Evolutionary conservation across 2,888 invertebrate genomes (phyloP).

Genomic region (Drosophila imparisetae): DNA sequence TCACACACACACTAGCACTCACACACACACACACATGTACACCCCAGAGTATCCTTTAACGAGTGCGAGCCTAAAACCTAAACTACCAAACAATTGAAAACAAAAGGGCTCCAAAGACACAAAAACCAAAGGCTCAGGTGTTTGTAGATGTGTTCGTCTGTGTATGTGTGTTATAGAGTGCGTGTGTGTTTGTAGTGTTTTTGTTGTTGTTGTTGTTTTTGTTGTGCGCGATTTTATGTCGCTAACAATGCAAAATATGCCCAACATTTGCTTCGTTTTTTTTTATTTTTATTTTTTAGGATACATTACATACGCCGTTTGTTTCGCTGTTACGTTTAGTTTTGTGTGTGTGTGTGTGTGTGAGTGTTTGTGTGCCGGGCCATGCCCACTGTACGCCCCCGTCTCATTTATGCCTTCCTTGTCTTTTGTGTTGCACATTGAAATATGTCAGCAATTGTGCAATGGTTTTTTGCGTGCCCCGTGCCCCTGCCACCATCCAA

Average conservation of each 20-base stretch:
- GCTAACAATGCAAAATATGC: constrained; percentile 75
- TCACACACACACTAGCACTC: constrained; percentile 4
- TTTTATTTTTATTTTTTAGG: constrained; percentile 26
- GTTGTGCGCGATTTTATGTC: constrained; percentile 64
- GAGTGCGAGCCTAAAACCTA: constrained; percentile 74
- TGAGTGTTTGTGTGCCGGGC: constrained; percentile 12
- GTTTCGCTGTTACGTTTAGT: constrained; percentile 60
- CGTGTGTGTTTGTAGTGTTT: constrained; percentile 7
- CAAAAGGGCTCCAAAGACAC: constrained; percentile 64
- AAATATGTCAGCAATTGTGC: constrained; percentile 77
- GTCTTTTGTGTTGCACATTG: constrained; percentile 76
- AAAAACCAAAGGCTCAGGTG: constrained; percentile 49
- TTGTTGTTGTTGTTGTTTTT: constrained; percentile 16
- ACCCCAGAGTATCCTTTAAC: constrained; percentile 61
- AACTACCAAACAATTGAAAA: constrained; percentile 77
- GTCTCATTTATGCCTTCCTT: constrained; percentile 55
- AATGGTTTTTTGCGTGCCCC: constrained; percentile 40
- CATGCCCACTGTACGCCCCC: constrained; percentile 24
- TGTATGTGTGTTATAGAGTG: constrained; percentile 29
- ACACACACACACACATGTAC: constrained; percentile 26
- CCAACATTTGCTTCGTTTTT: constrained; percentile 64
- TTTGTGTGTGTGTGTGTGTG: constrained; percentile 50
- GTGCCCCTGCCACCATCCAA: background rate
- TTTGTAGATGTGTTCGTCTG: constrained; percentile 24
- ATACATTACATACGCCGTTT: constrained; percentile 23